Conservation (phyloP, 1,140 invertebrate species). For the Hypothenemus hampei region DNA sequence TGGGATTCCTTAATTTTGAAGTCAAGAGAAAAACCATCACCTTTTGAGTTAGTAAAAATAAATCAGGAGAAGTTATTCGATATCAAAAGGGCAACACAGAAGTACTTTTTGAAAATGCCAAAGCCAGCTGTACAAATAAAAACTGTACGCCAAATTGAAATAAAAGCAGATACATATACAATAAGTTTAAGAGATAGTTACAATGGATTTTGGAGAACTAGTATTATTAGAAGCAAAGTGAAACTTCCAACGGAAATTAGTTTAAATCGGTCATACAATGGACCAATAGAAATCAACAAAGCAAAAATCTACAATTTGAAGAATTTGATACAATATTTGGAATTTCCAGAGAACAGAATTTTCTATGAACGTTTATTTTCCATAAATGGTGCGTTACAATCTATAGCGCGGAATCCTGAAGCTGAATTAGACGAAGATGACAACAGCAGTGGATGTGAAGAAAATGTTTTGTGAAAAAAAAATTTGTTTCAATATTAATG, state of each 20-base stretch:
- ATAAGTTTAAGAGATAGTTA: neutral
- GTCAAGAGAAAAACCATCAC: slow-evolving; percentile 9
- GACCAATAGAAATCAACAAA: neutral
- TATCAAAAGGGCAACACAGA: neutral
- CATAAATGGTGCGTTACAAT: slow-evolving; percentile 1
- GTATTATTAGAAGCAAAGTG: neutral
- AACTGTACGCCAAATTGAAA: neutral
- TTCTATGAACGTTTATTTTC: neutral
- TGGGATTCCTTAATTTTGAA: slow-evolving; percentile 15
- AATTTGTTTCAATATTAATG: neutral
- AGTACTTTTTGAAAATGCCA: slow-evolving; percentile 9
- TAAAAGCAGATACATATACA: neutral
- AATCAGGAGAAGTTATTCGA: slow-evolving; percentile 11
- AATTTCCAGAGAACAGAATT: neutral
- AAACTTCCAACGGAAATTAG: neutral
- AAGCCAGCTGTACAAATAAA: too few relatives aligned
- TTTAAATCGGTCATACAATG: neutral
- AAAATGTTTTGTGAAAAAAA: neutral
- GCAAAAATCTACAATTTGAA: neutral
- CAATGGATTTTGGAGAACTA: neutral
- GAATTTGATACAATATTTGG: neutral
- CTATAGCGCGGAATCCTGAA: neutral
- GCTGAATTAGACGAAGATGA: slow-evolving; percentile 2
- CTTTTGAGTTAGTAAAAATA: slow-evolving; percentile 15
- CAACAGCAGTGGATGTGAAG: slow-evolving; percentile 8